Base-by-base conservation (phyloP, 2,888 invertebrate species). In the Diarsia dahlii region DNA sequence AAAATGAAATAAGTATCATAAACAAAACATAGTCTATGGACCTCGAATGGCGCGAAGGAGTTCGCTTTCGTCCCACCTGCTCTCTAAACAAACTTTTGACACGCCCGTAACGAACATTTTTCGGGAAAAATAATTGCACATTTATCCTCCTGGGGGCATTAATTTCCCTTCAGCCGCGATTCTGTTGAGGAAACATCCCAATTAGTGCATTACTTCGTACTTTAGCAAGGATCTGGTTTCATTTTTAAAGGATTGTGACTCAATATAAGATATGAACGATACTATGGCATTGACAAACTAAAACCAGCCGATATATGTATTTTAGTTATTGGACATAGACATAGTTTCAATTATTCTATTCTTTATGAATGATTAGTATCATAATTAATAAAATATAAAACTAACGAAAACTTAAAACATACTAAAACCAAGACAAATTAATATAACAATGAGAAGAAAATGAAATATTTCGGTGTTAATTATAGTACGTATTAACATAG, bases 121-220 rank as follows among this genome's bases (percentile, higher is more conserved):
- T 94, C 89, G 85, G 82, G 91, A 91, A 94, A 94, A 96, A 96
- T 95, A 95, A 95, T 94, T 93, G 92, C 92, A 89, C 89, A 87
- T 93, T 96, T 94, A 95, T 94, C 93, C 94, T 93, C 94, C 90
- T 84, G 91, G 85, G 92, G 92, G 94, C 93, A 95, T 95, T 95
- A 93, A 94, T 95, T 95, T 94, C 93, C 95, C 94, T 93, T 95
- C 94, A 93, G 90, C 92, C 92, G 88, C 92, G 89, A 94, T 94
- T 92, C 91, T 83, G 88, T 86, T 87, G 90, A 90, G 90, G 88
- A 93, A 95, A 95, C 93, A 93, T 88, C 87, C 92, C 94, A 95
- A 95, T 95, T 95, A 94, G 93, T 93, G 92, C 93, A 94, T 95
- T 94, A 93, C 92, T 93, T 93, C 91, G 91, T 90, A 92, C 91